These are phyloP conservation scores for Dioctria rufipes DNA, from an alignment of 2,888 invertebrate species.

Conservation along the genomic window DNA sequence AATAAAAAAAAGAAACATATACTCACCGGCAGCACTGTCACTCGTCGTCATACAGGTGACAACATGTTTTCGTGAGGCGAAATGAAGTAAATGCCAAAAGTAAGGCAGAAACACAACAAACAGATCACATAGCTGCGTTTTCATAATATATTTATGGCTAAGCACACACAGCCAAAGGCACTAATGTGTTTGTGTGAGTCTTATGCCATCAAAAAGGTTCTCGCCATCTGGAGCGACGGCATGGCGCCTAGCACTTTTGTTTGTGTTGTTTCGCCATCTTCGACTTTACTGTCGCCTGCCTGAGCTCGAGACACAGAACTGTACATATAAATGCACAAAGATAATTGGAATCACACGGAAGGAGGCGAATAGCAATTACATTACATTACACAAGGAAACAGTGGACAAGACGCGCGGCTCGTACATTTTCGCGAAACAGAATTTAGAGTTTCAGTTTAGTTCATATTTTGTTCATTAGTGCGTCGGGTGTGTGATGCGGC, in stretches of 20 bases:
- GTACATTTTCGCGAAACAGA: conserved; percentile 40
- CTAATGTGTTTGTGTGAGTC: not conserved
- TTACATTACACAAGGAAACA: not conserved
- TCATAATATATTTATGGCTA: too few relatives aligned
- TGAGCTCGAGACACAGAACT: conserved; percentile 9
- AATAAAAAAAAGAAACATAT: not conserved
- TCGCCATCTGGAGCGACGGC: conserved; percentile 57
- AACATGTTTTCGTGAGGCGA: not conserved
- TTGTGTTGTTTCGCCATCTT: conserved; percentile 56
- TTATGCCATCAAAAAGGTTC: conserved; percentile 52
- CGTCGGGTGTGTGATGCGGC: conserved; percentile 44
- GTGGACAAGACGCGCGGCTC: conserved; percentile 18
- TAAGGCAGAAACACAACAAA: too few relatives aligned
- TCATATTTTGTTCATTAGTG: conserved; percentile 31
- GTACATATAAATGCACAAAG: conserved; percentile 20
- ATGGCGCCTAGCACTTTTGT: conserved; percentile 62
- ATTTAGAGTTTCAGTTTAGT: conserved; percentile 31
- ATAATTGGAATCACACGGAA: conserved; percentile 43
- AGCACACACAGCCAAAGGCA: too few relatives aligned
- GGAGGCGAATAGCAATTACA: conserved; percentile 41
- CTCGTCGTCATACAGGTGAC: not conserved
- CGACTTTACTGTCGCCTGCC: conserved; percentile 32
- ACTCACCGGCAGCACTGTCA: not conserved
- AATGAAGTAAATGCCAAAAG: not conserved
- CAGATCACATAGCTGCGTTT: too few relatives aligned